These are phyloP conservation scores for Polypterus senegalus DNA, from an alignment of 2,113 vertebrate species.

Conservation along the genomic window DNA sequence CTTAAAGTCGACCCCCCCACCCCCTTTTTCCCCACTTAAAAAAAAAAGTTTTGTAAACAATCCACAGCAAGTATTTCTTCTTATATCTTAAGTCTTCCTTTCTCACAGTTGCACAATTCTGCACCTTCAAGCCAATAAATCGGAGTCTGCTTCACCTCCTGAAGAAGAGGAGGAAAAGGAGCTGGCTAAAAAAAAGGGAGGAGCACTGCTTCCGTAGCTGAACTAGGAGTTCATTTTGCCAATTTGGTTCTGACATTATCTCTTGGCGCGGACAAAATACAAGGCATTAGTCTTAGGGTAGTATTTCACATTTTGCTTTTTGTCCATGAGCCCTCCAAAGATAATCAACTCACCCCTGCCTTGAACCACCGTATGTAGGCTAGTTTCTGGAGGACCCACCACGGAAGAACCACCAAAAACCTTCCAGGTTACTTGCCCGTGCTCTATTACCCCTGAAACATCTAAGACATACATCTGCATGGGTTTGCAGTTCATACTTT, in stretches of 20 bases:
- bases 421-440: conserved; percentile 76
- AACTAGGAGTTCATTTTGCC: conserved; percentile 2
- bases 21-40: not conserved
- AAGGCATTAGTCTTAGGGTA: conserved; percentile 98
- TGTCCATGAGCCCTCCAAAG: conserved; percentile 96
- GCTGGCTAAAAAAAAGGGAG: conserved; percentile 20
- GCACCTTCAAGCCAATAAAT: conserved; percentile 11
- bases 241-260: conserved; percentile 58
- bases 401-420: conserved; percentile 71
- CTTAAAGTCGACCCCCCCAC: conserved; percentile 14
- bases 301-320: conserved; percentile 98
- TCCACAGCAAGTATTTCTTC: conserved; percentile 43
- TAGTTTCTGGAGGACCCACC: conserved; percentile 89
- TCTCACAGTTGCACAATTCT: not conserved
- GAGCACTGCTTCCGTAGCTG: not conserved
- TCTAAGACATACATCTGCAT: conserved; percentile 99
- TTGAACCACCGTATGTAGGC: conserved; percentile 91
- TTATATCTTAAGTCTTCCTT: not conserved
- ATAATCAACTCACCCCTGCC: conserved; percentile 91
- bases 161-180: conserved; percentile 19
- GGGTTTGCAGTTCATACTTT: conserved; percentile 96
- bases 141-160: not conserved
- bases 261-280: conserved; percentile 97
- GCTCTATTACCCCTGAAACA: conserved; percentile 67
- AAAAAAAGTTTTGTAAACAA: conserved; percentile 44